Evolutionary conservation across 2,888 invertebrate species (phyloP), one percentile per base, ranked within the genome.

Genomic region (Halictus ligatus): DNA sequence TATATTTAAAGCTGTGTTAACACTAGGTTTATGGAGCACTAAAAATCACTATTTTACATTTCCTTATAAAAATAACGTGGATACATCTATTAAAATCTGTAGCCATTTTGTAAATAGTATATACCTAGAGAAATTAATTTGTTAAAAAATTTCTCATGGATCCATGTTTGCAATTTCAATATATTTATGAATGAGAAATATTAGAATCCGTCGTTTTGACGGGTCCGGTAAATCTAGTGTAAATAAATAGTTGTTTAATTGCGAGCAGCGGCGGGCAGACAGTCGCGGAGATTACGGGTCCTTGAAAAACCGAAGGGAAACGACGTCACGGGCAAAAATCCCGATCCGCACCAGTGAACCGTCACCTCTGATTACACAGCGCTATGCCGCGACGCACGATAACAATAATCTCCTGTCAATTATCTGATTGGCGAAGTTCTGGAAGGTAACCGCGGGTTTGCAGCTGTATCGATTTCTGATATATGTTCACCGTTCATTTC

Each of bases 281-380:
- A 4, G 60, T 13, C 13, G n/a, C 73, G 40, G 84, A 81, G 50
- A 85, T 54, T 72, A 71, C 77, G 87, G 90, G 91, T 90, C 93
- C 93, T 93, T 93, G 92, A 89, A 86, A 84, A 86, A 86, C 84
- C 86, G 85, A 84, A 86, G 91, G 85, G 88, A 90, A 92, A 89
- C 58, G 58, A 6, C 85, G 85, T 78, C 81, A 84, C 84, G 83
- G 83, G 90, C 83, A 88, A 91, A 92, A 89, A 83, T 88, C 86
- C 87, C 88, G 90, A 89, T 83, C 40, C 86, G 90, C 91, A 75
- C 88, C 89, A 89, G 67, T 89, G 90, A 91, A 89, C 88, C 89
- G 89, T 88, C 88, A 83, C 89, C 81, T 71, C 72, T 78, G 79
- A 79, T 80, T 86, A 77, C 79, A 76, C 83, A 50, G 21, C 60